These are phyloP conservation scores for Bombus superbus DNA, from an alignment of 1,140 invertebrate species.

Conservation along the genomic window DNA sequence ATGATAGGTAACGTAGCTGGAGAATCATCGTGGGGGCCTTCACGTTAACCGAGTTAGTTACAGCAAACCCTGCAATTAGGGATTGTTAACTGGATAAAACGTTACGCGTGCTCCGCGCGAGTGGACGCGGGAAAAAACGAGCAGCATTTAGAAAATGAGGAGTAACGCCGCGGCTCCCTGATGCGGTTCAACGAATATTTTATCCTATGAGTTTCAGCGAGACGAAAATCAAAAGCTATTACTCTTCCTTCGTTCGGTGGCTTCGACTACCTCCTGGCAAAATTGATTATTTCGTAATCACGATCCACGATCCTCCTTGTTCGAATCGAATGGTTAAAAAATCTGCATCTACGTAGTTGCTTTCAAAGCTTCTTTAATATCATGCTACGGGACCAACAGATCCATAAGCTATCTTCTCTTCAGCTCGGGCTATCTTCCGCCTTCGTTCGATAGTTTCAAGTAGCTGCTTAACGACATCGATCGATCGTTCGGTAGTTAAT, in stretches of 20 bases:
- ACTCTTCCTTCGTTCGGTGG: background rate
- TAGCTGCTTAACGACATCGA: background rate
- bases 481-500: background rate
- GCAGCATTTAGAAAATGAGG: conserved; percentile 26
- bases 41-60: conserved; percentile 74
- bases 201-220: background rate
- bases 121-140: conserved; percentile 31
- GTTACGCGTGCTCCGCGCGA: conserved; percentile 66
- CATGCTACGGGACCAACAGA: background rate
- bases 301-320: no score
- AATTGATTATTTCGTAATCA: background rate
- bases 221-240: background rate
- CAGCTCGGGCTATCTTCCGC: background rate
- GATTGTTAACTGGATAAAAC: conserved; percentile 72
- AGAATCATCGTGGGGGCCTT: conserved; percentile 52
- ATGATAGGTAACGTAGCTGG: conserved; percentile 65
- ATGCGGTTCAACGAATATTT: background rate
- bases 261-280: background rate
- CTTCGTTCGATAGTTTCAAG: background rate
- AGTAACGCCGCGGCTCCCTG: background rate
- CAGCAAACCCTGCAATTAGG: conserved; percentile 68
- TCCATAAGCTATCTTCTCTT: background rate
- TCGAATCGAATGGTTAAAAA: background rate
- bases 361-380: background rate
- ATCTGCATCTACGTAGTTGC: background rate